A percentile compares a stretch with the other conserved stretches of the same genome.
These are phyloP conservation scores for Prunella strophiata DNA, from an alignment of 2,797 vertebrate species.

Conservation along the genomic window DNA sequence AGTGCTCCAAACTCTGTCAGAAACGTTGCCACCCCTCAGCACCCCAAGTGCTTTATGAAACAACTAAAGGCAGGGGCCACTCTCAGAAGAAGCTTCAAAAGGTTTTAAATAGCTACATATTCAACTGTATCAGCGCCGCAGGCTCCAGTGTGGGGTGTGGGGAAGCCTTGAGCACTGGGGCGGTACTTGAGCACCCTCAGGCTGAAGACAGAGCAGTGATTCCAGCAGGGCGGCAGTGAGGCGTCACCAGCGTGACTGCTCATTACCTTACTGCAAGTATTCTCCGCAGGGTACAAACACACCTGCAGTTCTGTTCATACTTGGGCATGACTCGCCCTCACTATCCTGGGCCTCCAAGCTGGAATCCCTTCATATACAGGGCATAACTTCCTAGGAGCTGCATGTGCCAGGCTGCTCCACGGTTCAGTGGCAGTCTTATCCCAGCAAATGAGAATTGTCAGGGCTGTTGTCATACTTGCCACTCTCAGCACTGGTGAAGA, in stretches of 20 bases:
- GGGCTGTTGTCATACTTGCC: not conserved
- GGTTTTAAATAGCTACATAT: not conserved
- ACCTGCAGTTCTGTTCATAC: not conserved
- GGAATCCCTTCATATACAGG: not conserved
- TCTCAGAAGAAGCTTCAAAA: not conserved
- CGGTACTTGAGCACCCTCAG: rapidly evolving
- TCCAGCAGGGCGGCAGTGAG: not conserved
- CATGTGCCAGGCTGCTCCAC: rapidly evolving
- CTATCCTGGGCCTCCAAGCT: rapidly evolving
- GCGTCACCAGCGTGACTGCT: not conserved
- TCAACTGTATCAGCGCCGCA: rapidly evolving
- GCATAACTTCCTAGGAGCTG: not conserved
- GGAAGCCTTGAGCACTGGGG: rapidly evolving
- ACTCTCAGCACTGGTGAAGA: not conserved
- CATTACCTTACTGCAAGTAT: too few relatives aligned
- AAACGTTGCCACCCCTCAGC: not conserved
- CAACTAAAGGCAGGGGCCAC: not conserved
- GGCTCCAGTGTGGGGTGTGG: rapidly evolving
- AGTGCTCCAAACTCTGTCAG: rapidly evolving
- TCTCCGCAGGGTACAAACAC: not conserved
- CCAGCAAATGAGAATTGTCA: not conserved
- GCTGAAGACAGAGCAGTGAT: rapidly evolving
- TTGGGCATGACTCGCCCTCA: rapidly evolving
- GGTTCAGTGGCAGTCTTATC: not conserved
- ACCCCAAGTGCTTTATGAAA: not conserved